Evolutionary conservation across 2,113 vertebrate genomes (phyloP), one percentile per base, ranked within the genome.

Genomic region (Rhabdomys dilectus): DNA sequence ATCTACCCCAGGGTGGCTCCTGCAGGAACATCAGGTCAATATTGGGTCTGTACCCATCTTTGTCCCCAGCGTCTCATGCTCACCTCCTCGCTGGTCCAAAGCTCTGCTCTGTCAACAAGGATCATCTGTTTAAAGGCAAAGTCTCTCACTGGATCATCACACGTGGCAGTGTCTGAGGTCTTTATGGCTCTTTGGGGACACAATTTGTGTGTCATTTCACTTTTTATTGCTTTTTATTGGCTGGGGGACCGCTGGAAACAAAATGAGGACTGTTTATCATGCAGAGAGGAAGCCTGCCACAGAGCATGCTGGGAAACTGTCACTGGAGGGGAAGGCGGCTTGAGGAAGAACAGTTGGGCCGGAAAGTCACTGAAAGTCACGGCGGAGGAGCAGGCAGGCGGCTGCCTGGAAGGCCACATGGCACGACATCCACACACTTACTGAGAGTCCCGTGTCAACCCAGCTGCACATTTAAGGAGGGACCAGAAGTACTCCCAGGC

Each of bases 171-270:
- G 66, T 88, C 93, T 90, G 31, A 56, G 97, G 39, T 4, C 91
- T 98, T 97, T 91, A 97, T 3, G 0, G 58, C 96, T 97, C 98
- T 97, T 97, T 7, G n/a, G 98, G 98, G 98, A 98, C 26, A 89
- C 96, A 48, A 93, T 97, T 97, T 96, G 96, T 22, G 11, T 88
- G 86, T 96, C 56, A 3, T 91, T 97, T 93, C 22, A 21, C 60
- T 31, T 80, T 97, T 95, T 96, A 97, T 97, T 97, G 97, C 95
- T 82, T 97, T 98, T 97, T 97, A 97, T 97, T 95, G 75, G 97
- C 94, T 80, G 89, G 26, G 34, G 97, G 95, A 68, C 29, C 62
- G 93, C 91, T 77, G 94, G 73, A 88, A 92, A 96, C 96, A 94
- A 97, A 98, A 97, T 36, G 53, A 98, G 93, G 87, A 7, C 64